These are phyloP conservation scores for Kobus ellipsiprymnus DNA, from an alignment of 2,113 vertebrate species.

Conservation along the genomic window DNA sequence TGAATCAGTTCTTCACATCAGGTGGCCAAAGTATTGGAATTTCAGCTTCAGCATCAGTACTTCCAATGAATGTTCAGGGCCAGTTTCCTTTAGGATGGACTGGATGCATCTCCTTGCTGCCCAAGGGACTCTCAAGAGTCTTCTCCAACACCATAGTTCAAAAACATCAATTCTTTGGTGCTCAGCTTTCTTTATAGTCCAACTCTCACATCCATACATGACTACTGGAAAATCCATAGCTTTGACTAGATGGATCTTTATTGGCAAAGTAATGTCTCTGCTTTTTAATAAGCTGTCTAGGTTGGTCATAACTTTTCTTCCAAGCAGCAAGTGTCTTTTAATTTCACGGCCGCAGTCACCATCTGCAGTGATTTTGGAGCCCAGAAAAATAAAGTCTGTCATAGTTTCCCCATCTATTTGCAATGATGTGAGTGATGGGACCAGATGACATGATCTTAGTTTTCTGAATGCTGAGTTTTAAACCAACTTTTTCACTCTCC, in stretches of 20 bases:
- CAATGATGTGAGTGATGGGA: neutral
- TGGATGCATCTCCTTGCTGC: neutral
- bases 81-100: neutral
- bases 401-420: neutral
- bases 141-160: neutral
- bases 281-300: neutral
- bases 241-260: neutral
- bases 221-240: neutral
- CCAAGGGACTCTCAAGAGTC: neutral
- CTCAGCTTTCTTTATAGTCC: neutral
- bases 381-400: neutral
- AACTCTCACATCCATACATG: neutral
- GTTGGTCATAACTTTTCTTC: neutral
- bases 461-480: neutral
- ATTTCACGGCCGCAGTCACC: neutral
- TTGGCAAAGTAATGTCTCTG: neutral
- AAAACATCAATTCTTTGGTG: fast-evolving
- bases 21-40: neutral
- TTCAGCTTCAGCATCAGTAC: neutral
- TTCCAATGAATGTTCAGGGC: neutral
- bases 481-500: neutral
- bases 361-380: neutral
- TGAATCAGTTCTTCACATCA: neutral
- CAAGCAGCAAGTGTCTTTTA: neutral
- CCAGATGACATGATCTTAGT: neutral